A percentile compares a stretch with the other conserved stretches of the same genome.
Evolutionary conservation across 2,888 invertebrate genomes (phyloP).

Genomic region (Cantharis rustica): DNA sequence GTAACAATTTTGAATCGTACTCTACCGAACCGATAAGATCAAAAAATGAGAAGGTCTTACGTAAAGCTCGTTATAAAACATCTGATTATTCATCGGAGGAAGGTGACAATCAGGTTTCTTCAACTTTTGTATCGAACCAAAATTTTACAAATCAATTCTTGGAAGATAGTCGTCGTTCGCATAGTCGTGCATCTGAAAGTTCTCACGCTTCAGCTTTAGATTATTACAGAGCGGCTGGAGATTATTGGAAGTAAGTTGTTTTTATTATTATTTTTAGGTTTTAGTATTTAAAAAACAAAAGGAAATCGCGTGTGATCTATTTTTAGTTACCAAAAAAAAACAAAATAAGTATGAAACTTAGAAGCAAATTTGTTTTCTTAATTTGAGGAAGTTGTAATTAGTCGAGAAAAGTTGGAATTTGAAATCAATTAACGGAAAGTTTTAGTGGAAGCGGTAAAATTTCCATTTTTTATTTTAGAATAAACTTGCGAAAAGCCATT

Average conservation of each 20-base stretch:
- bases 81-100: conserved; percentile 71
- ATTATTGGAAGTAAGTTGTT: conserved; percentile 83
- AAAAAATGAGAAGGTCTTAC: conserved; percentile 37
- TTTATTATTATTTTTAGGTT: not conserved
- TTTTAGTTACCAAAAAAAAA: not conserved
- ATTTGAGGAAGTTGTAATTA: not conserved
- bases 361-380: not conserved
- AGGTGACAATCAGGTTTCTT: conserved; percentile 58
- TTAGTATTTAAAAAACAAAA: not conserved
- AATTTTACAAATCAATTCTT: conserved; percentile 52
- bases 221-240: conserved; percentile 76
- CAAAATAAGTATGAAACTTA: not conserved
- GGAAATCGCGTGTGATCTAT: not conserved
- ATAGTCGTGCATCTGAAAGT: conserved; percentile 52
- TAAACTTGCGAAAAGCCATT: not conserved
- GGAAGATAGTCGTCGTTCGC: conserved; percentile 59
- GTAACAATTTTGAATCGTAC: conserved; percentile 36
- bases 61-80: conserved; percentile 52
- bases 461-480: not conserved
- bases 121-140: conserved; percentile 58
- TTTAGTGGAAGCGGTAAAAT: not conserved
- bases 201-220: conserved; percentile 69
- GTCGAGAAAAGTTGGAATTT: not conserved
- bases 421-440: not conserved
- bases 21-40: conserved; percentile 43